phyloP scores from a whole-genome alignment of 2,888 invertebrate genomes.

The Rhaphigaster nebulosa region DNA sequence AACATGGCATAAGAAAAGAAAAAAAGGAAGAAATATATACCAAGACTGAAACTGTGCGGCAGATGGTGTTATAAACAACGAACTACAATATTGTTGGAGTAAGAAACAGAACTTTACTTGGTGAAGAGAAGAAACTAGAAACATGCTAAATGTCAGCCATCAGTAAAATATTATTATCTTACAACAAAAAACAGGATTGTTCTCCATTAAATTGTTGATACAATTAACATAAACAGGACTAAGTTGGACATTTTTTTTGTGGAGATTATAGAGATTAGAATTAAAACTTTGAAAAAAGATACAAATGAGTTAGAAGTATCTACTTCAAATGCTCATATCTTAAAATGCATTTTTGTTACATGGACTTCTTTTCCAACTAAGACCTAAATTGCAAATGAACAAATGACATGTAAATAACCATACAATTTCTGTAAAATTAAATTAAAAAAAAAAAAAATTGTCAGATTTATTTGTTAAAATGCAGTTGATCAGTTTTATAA shows the following conservation, averaged over 20 bases:
- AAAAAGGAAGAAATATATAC: no score
- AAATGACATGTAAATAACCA: neutral
- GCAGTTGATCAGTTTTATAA: neutral
- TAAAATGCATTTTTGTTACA: neutral
- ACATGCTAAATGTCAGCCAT: no score
- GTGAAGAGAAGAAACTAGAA: no score
- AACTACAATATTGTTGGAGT: neutral
- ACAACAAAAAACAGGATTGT: neutral
- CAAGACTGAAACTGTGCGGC: no score
- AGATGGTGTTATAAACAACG: neutral
- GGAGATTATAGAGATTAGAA: no score
- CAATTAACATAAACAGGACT: neutral
- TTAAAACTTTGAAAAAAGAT: no score
- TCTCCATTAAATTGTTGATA: neutral
- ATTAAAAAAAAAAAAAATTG: neutral
- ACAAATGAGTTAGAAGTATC: no score
- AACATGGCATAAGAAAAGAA: no score
- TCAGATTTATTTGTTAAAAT: no score
- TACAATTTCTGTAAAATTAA: neutral
- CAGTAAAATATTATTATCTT: no score
- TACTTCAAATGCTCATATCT: neutral
- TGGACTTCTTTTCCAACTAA: neutral
- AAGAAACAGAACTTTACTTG: neutral
- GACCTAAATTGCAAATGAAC: neutral
- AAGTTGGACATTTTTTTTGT: neutral